Conservation (phyloP, 1,140 invertebrate species). For the Drosophila saltans region DNA sequence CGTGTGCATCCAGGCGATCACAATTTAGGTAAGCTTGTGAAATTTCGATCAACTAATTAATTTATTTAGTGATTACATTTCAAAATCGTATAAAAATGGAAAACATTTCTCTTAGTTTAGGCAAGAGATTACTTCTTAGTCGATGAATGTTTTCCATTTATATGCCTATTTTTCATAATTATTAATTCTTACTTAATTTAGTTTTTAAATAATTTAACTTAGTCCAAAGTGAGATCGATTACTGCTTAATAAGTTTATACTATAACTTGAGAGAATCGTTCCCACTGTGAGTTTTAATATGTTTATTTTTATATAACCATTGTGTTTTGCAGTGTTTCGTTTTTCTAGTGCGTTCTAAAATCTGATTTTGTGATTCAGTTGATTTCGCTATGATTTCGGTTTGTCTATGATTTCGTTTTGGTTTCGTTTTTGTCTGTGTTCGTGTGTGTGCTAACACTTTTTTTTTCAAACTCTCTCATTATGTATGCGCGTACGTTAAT, state of each 20-base stretch:
- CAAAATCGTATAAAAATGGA: not conserved
- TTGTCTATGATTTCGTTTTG: slow-evolving; percentile 35
- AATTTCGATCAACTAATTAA: not conserved
- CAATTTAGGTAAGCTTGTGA: slow-evolving; percentile 76
- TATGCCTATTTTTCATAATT: slow-evolving; percentile 6
- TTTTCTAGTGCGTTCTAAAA: slow-evolving; percentile 26
- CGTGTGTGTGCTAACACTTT: slow-evolving; percentile 15
- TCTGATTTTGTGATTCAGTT: slow-evolving; percentile 39
- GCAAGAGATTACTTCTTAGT: too few species aligned
- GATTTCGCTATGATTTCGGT: slow-evolving; percentile 47
- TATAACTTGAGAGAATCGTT: not conserved
- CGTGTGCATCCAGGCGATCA: slow-evolving; percentile 84
- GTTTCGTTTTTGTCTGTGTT: slow-evolving; percentile 31
- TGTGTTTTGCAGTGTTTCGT: slow-evolving; percentile 4
- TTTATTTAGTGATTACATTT: not conserved
- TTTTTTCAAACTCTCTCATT: slow-evolving; percentile 36
- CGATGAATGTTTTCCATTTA: not conserved
- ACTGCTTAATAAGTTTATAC: not conserved
- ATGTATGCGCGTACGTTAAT: slow-evolving; percentile 41
- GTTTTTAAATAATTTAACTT: slow-evolving; percentile 5
- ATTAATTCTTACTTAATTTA: slow-evolving; percentile 11
- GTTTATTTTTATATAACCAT: not conserved
- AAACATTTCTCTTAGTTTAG: too few species aligned
- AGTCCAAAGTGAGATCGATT: not conserved
- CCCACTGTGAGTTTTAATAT: not conserved